Evolutionary conservation across 2,888 invertebrate species (phyloP).

Genomic region (Eupsilia transversa): DNA sequence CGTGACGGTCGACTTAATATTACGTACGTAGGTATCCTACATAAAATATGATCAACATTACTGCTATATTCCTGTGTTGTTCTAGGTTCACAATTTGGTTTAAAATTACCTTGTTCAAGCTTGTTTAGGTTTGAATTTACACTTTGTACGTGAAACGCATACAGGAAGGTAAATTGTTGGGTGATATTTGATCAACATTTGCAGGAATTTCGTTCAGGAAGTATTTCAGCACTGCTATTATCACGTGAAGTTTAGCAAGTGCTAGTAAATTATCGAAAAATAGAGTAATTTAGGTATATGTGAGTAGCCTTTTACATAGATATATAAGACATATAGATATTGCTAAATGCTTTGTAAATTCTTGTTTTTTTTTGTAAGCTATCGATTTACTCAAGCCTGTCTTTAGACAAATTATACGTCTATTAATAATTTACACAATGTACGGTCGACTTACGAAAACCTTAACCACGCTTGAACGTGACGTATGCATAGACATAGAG

Average conservation of each 20-base stretch:
- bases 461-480: not conserved
- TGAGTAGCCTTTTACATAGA: not conserved
- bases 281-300: too few species aligned
- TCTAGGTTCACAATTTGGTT: conserved; percentile 36
- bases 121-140: conserved; percentile 27
- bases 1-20: not conserved
- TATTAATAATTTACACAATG: too few species aligned
- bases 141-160: conserved; percentile 26
- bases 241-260: not conserved
- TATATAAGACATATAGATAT: too few species aligned
- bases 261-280: not conserved
- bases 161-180: not conserved
- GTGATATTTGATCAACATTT: conserved; percentile 5
- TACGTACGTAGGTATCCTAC: not conserved
- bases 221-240: not conserved
- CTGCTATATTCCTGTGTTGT: conserved; percentile 10
- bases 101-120: conserved; percentile 34
- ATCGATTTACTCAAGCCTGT: not conserved
- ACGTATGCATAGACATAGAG: too few species aligned
- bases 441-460: not conserved
- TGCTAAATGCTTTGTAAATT: not conserved
- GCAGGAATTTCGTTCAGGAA: too few species aligned
- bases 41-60: not conserved
- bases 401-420: too few species aligned
- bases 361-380: not conserved